phyloP scores from a whole-genome alignment of 2,113 vertebrate genomes.

The Brienomyrus brachyistius region DNA sequence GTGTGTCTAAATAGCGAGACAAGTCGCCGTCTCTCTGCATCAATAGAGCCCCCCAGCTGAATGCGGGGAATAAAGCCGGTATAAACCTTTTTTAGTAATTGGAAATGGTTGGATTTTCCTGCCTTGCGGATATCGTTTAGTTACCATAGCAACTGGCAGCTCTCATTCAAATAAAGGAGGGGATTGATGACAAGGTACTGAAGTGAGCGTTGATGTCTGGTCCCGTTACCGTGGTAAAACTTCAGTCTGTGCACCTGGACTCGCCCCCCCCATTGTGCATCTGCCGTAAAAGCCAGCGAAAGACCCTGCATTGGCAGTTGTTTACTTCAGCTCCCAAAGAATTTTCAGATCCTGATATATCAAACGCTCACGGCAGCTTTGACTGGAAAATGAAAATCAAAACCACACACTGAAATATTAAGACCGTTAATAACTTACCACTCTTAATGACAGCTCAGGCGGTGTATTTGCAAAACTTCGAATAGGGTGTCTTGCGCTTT shows the following conservation, averaged over 20 bases:
- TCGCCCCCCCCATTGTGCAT: background rate
- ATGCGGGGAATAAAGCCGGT: slow-evolving; percentile 23
- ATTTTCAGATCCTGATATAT: background rate
- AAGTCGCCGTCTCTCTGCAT: background rate
- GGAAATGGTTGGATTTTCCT: slow-evolving; percentile 17
- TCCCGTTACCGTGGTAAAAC: background rate
- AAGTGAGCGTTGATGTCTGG: background rate
- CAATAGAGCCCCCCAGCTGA: background rate
- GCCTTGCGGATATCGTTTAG: slow-evolving; percentile 42
- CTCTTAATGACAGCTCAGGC: background rate
- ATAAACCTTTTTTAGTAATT: background rate
- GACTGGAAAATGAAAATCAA: background rate
- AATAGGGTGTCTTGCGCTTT: background rate
- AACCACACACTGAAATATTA: background rate
- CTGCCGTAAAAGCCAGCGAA: background rate
- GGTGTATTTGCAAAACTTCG: background rate
- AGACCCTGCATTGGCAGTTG: background rate
- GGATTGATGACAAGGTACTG: background rate
- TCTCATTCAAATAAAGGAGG: slow-evolving; percentile 21
- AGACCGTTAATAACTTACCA: background rate
- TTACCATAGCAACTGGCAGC: slow-evolving; percentile 52
- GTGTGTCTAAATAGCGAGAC: background rate
- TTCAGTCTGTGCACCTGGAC: background rate
- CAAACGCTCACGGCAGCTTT: background rate
- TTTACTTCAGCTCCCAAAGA: background rate